These are phyloP conservation scores for Erynnis tages DNA, from an alignment of 2,888 invertebrate genomes.

Conservation along the genomic window DNA sequence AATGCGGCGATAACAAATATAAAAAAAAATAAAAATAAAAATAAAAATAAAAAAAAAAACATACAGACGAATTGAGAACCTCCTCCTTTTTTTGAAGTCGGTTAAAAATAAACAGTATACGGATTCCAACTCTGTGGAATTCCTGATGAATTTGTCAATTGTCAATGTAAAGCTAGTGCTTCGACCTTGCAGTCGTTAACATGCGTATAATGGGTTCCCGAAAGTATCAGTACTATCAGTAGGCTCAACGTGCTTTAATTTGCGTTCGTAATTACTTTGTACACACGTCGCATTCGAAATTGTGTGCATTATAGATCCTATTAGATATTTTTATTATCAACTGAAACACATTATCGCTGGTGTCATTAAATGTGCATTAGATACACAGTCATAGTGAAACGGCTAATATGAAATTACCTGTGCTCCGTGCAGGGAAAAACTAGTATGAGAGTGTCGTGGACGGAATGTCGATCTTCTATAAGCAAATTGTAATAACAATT, in stretches of 20 bases:
- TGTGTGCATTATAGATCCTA: conserved; percentile 14
- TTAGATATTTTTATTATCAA: conserved; percentile 17
- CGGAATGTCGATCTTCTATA: conserved; percentile 6
- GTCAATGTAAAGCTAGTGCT: too few relatives aligned
- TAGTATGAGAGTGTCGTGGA: conserved; percentile 3
- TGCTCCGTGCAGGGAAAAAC: conserved; percentile 5
- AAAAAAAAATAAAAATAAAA: too few relatives aligned
- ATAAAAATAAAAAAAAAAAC: too few relatives aligned
- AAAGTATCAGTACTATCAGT: conserved; percentile 16
- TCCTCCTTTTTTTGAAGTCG: too few relatives aligned
- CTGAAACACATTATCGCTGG: conserved; percentile 12
- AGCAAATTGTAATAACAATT: conserved; percentile 20
- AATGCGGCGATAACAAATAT: too few relatives aligned
- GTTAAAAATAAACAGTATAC: too few relatives aligned
- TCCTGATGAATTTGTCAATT: too few relatives aligned
- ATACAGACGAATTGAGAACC: too few relatives aligned
- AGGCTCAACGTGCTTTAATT: conserved; percentile 17
- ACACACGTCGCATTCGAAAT: conserved; percentile 13
- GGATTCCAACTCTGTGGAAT: too few relatives aligned
- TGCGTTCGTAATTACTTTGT: conserved; percentile 18
- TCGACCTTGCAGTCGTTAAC: conserved; percentile 7
- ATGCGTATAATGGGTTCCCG: conserved; percentile 13
- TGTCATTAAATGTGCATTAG: conserved; percentile 19
- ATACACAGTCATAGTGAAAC: conserved; percentile 8
- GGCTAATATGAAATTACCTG: conserved; percentile 21